phyloP scores from a whole-genome alignment of 1,140 invertebrate genomes.

The Sycophaga agraensis region DNA sequence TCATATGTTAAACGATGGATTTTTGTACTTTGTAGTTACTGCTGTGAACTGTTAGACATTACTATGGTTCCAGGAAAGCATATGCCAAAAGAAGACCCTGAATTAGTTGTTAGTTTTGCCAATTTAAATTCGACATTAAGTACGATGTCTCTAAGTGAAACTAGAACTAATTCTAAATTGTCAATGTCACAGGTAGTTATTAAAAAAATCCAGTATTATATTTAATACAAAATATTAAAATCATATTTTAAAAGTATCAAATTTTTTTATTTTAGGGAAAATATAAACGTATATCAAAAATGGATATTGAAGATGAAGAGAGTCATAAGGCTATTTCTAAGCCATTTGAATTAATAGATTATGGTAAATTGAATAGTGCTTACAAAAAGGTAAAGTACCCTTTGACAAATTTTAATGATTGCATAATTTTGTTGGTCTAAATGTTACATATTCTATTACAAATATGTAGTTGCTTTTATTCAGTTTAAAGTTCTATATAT shows the following conservation, averaged over 20 bases:
- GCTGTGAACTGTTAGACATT: constrained; percentile 55
- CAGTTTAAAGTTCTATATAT: no score
- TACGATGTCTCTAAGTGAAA: constrained; percentile 5
- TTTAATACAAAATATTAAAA: constrained; percentile 6
- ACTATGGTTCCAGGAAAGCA: constrained; percentile 54
- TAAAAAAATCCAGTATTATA: neutral
- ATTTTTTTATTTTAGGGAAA: constrained; percentile 31
- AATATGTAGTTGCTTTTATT: no score
- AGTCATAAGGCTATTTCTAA: constrained; percentile 17
- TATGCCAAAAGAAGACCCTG: constrained; percentile 26
- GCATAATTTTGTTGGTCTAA: no score
- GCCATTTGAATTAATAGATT: constrained; percentile 29
- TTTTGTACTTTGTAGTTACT: constrained; percentile 60
- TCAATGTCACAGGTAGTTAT: constrained; percentile 35
- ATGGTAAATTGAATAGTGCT: neutral
- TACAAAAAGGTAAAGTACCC: no score
- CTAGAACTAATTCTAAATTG: neutral
- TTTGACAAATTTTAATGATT: no score
- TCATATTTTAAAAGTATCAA: constrained; percentile 1
- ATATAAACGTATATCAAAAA: constrained; percentile 32
- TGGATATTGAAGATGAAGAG: constrained; percentile 29
- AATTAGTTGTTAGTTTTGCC: accelerated
- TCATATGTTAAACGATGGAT: constrained; percentile 60
- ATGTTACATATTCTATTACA: no score
- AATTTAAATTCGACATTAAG: neutral